Percentiles rank a stretch among this genome's conserved stretches.
Evolutionary conservation across 2,888 invertebrate species (phyloP).

Genomic region (Polietes domitor): DNA sequence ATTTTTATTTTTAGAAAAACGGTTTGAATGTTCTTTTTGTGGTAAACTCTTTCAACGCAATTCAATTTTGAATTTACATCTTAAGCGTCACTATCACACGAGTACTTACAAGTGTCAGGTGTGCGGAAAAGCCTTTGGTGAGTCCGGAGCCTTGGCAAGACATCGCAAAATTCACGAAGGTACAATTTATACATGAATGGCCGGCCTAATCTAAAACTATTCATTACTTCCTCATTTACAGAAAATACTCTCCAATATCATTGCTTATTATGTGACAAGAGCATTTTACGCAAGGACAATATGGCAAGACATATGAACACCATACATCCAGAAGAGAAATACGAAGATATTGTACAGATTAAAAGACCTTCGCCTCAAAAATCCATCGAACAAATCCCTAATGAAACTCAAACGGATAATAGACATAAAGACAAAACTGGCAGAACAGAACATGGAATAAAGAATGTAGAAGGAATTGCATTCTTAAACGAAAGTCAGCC

Average conservation of each 20-base stretch:
- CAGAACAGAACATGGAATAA: neutral
- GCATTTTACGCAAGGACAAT: conserved; percentile 90
- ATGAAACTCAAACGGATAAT: neutral
- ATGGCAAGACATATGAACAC: conserved; percentile 88
- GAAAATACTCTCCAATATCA: conserved; percentile 85
- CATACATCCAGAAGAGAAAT: conserved; percentile 84
- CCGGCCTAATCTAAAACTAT: neutral
- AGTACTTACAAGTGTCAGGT: conserved; percentile 84
- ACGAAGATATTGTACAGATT: conserved; percentile 70
- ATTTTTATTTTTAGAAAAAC: conserved; percentile 75
- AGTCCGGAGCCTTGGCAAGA: conserved; percentile 86
- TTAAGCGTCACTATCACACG: conserved; percentile 82
- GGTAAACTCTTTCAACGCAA: conserved; percentile 84
- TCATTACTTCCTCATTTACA: conserved; percentile 73
- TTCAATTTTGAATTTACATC: conserved; percentile 83
- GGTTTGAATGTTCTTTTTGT: conserved; percentile 84
- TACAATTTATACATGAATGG: conserved; percentile 73
- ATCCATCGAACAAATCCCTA: neutral
- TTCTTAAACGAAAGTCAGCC: neutral
- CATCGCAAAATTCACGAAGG: conserved; percentile 87
- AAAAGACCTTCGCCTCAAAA: conserved; percentile 32
- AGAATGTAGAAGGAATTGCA: neutral
- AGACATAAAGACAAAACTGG: neutral
- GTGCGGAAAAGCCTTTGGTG: conserved; percentile 86
- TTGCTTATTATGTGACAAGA: conserved; percentile 87